Percentiles rank a stretch among this genome's conserved stretches.
phyloP scores from a whole-genome alignment of 2,113 vertebrate genomes.

The Spea multiplicata region DNA sequence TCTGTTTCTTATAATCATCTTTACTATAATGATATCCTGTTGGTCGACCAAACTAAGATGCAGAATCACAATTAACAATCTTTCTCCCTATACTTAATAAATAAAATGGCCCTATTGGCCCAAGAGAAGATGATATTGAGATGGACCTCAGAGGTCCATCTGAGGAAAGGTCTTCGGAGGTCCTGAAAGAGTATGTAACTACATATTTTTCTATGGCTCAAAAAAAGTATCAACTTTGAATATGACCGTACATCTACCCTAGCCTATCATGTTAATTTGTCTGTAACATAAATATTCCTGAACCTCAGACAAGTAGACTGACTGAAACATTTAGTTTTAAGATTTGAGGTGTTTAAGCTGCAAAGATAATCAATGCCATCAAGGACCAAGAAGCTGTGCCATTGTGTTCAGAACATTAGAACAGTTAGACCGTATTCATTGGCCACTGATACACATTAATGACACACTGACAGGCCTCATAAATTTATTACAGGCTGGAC shows the following conservation, averaged over 20 bases:
- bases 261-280: neutral
- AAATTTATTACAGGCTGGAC: slow-evolving; percentile 36
- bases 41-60: no score
- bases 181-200: no score
- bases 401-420: slow-evolving; percentile 36
- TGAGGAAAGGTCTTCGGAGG: no score
- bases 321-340: slow-evolving; percentile 26
- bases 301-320: slow-evolving; percentile 6
- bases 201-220: no score
- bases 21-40: no score
- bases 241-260: neutral
- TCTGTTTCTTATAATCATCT: no score
- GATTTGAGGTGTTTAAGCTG: slow-evolving; percentile 23
- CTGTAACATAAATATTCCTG: neutral
- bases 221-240: no score
- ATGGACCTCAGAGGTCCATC: no score
- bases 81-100: no score
- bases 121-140: no score
- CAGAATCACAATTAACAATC: no score
- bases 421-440: slow-evolving; percentile 36
- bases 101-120: no score
- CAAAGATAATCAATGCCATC: slow-evolving; percentile 42
- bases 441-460: slow-evolving; percentile 40
- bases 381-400: slow-evolving; percentile 10
- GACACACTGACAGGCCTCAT: slow-evolving; percentile 40